phyloP scores from a whole-genome alignment of 2,113 vertebrate species.

The Chaetops frenatus region DNA sequence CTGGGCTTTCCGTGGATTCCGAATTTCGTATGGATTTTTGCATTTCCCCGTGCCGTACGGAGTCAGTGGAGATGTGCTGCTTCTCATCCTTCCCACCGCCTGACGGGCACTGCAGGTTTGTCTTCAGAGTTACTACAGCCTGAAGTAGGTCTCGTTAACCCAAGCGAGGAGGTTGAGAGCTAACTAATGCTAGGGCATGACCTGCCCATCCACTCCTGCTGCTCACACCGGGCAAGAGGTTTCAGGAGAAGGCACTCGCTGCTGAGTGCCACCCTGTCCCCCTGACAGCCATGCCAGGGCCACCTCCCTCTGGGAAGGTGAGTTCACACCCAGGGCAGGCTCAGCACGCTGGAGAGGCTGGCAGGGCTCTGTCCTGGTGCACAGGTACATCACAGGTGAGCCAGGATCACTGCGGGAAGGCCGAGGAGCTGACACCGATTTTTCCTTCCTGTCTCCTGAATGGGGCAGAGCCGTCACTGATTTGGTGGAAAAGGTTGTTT shows the following conservation, averaged over 20 bases:
- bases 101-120: background rate
- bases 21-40: accelerated
- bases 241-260: accelerated
- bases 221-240: background rate
- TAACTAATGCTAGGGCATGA: accelerated
- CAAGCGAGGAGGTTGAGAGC: accelerated
- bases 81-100: background rate
- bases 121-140: background rate
- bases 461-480: background rate
- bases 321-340: background rate
- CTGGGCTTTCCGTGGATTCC: accelerated
- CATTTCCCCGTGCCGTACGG: accelerated
- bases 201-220: background rate
- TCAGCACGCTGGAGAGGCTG: accelerated
- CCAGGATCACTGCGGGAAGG: accelerated
- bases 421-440: background rate
- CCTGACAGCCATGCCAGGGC: background rate
- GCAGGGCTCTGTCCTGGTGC: background rate
- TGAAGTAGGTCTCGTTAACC: background rate
- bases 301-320: accelerated
- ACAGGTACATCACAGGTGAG: accelerated
- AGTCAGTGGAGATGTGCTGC: background rate
- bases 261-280: too few species aligned
- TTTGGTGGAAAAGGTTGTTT: background rate
- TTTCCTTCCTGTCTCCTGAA: background rate